Base-by-base conservation (phyloP, 1,140 invertebrate genomes). In the Eueides isabella region DNA sequence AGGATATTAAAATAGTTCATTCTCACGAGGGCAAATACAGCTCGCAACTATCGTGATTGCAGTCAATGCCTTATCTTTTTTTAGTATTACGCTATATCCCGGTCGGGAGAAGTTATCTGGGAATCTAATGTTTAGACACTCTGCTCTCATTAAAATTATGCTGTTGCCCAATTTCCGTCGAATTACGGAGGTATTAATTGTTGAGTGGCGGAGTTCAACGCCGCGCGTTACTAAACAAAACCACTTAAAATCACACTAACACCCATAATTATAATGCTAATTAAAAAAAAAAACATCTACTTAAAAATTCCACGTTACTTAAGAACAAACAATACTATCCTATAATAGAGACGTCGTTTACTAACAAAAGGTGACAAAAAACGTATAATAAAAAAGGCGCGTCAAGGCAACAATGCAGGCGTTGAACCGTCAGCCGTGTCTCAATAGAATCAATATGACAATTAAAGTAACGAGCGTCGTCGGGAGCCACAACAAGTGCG, bases 401-500 rank as follows among this genome's bases (percentile, higher is more conserved):
- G 19, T n/a, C 28, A 66, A 72, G 71, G 41, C 71, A 68, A 77
- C 68, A 71, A 67, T 71, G 30, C 44, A 63, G 31, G 41, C 61
- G 41, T 35, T 23, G 61, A 76, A 61, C 62, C 70, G 61, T 44
- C 38, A 30, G 62, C 23, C 38, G 62, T 44, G 35, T 31, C 76
- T 79, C 68, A 76, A 76, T 74, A 68, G 64, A 71, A 76, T 76
- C 71, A 76, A 72, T 73, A 44, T 64, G 76, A 77, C 76, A 77
- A 77, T 79, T 79, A 79, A 76, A 79, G 71, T 70, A 55, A 71
- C 69, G 73, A 74, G 28, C 69, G 68, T 38, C 68, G 65, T 63
- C 76, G 61, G 77, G 63, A 61, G 72, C 64, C 77, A 77, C 72
- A 81, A 79, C 78, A 80, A 80, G 79, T 81, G 76, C 80, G 82